Evolutionary conservation across 2,797 vertebrate species (phyloP).

Genomic region (Hephaestus fuliginosus): DNA sequence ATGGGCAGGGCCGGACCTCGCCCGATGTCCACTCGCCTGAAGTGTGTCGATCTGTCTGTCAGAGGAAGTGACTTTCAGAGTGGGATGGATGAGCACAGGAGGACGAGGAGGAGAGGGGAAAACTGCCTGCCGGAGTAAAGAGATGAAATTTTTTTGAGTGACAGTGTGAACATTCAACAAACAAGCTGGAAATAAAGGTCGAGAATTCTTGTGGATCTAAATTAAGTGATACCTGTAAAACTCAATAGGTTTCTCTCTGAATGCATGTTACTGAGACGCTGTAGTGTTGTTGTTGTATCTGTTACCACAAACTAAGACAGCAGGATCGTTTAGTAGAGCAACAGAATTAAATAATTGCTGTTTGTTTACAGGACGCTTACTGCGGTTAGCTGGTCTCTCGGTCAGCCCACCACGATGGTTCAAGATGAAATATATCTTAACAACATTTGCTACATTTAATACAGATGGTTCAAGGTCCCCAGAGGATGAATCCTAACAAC

Average conservation of each 20-base stretch:
- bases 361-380: background rate
- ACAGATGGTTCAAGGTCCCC: no score
- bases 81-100: background rate
- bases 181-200: background rate
- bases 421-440: no score
- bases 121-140: background rate
- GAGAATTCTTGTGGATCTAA: background rate
- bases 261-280: background rate
- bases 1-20: slow-evolving; percentile 39
- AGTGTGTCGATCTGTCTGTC: background rate
- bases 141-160: background rate
- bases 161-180: background rate
- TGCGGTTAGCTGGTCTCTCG: background rate
- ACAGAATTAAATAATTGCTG: background rate
- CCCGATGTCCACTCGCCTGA: slow-evolving; percentile 21
- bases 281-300: background rate
- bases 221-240: background rate
- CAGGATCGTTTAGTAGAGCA: background rate
- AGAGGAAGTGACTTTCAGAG: slow-evolving; percentile 34
- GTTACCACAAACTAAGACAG: no score
- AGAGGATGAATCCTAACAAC: no score
- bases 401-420: no score
- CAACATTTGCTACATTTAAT: no score
- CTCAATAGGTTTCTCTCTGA: background rate
- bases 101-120: background rate